A percentile compares a stretch with the other conserved stretches of the same genome.
Conservation (phyloP, 2,888 invertebrate species). For the Liodrosophila aerea region DNA sequence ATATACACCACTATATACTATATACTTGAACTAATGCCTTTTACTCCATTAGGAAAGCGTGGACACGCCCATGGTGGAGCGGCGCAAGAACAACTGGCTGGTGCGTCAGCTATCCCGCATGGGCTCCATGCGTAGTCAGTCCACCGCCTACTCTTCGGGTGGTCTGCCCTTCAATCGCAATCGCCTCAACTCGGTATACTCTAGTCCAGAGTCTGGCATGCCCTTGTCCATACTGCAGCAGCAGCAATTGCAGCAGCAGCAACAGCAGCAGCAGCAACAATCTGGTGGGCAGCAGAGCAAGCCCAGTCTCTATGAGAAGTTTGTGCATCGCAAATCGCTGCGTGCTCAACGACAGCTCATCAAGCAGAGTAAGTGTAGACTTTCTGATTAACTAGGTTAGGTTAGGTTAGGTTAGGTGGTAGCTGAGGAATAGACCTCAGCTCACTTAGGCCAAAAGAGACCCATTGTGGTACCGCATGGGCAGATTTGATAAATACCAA, state of each 20-base stretch:
- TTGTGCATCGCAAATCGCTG: slow-evolving; percentile 90
- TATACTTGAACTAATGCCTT: no score
- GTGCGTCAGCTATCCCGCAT: slow-evolving; percentile 92
- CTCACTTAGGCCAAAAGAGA: no score
- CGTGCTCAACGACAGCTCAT: slow-evolving; percentile 83
- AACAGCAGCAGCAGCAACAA: slow-evolving; percentile 58
- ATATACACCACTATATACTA: no score
- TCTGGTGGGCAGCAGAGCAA: slow-evolving; percentile 83
- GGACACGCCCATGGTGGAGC: slow-evolving; percentile 92
- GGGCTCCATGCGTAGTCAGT: slow-evolving; percentile 92
- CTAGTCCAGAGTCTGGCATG: slow-evolving; percentile 85
- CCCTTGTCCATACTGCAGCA: slow-evolving; percentile 80
- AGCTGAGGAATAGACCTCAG: no score
- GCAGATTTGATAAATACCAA: no score
- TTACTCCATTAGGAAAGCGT: slow-evolving; percentile 98
- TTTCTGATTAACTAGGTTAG: no score
- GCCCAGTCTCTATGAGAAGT: slow-evolving; percentile 91
- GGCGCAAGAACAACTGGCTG: slow-evolving; percentile 92
- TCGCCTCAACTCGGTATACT: slow-evolving; percentile 89
- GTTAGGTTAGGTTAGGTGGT: no score
- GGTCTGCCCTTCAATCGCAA: slow-evolving; percentile 88
- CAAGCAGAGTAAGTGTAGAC: slow-evolving; percentile 85
- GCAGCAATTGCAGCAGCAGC: slow-evolving; percentile 78
- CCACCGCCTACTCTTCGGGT: slow-evolving; percentile 91
- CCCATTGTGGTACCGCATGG: no score